Base-by-base conservation (phyloP, 2,888 invertebrate species). In the Ctenicera cuprea region DNA sequence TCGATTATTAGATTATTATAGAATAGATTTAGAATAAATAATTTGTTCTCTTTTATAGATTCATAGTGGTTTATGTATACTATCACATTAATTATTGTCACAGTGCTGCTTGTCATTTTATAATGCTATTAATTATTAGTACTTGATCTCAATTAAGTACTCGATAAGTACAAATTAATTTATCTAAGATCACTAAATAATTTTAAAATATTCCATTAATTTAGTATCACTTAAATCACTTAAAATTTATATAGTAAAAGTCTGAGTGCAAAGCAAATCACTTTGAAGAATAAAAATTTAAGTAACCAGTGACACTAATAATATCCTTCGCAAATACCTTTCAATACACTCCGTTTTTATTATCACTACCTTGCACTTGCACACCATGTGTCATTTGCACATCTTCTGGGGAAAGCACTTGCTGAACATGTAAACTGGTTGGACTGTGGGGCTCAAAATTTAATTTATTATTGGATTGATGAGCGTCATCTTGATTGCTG, bases 381-480 rank as follows among this genome's bases (percentile, higher is more conserved):
- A 59, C 69, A 65, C 61, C 18, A 30, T 50, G 43, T 65, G 59
- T 63, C 64, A 63, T 26, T 74, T 69, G 64, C 72, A 68, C 57
- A 66, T 72, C 67, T 64, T 71, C 76, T 71, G 45, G 78, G 74
- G 52, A 80, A 79, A 26, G 81, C 79, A 73, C 81, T 81, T 48
- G 71, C 22, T 77, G 71, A n/a, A 72, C 41, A 48, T 54, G 50
- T 26, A 30, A 14, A 45, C 11, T 62, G 12, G 38, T 14, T 7
- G 61, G 41, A 54, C 30, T 67, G 11, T 66, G 38, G 14, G 26
- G 26, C n/a, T 71, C 41, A 18, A 48, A 64, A 38, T 48, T 48
- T 54, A 41, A 41, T 59, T 73, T 73, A 20, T 26, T 52, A 11
- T 1, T 16, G 5, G 48, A 50, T n/a, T 68, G 63, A 18, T 22